Evolutionary conservation across 2,888 invertebrate species (phyloP).

Genomic region (Chrysolina haemoptera): DNA sequence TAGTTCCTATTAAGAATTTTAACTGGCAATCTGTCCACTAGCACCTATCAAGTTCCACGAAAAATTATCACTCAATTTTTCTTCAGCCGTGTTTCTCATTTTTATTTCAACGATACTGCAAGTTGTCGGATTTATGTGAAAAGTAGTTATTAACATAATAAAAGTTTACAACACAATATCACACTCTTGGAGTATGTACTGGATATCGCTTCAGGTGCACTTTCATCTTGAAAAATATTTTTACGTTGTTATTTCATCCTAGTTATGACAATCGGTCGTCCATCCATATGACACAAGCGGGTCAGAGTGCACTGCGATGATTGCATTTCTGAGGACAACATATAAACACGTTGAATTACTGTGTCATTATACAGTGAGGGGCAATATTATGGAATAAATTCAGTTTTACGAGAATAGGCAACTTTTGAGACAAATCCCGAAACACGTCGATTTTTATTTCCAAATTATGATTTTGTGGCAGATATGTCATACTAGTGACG

Average conservation of each 20-base stretch:
- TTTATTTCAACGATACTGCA: neutral
- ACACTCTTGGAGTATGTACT: neutral
- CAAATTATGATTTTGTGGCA: too few relatives aligned
- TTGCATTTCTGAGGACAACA: neutral
- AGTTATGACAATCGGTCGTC: neutral
- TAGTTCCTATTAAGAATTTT: neutral
- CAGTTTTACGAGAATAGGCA: too few relatives aligned
- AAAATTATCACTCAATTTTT: neutral
- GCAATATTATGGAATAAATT: too few relatives aligned
- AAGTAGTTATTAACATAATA: neutral
- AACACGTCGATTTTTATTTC: too few relatives aligned
- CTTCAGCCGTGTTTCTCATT: neutral
- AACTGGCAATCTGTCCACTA: neutral
- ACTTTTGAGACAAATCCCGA: too few relatives aligned
- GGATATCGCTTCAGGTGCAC: neutral
- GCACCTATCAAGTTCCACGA: constrained; percentile 3
- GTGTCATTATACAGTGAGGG: neutral
- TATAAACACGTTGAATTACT: neutral
- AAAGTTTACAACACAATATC: neutral
- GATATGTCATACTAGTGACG: too few relatives aligned
- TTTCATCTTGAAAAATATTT: neutral
- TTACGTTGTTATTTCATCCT: neutral
- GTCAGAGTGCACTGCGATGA: neutral
- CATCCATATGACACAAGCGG: neutral
- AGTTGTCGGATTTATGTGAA: neutral